A percentile compares a stretch with the other conserved stretches of the same genome.
phyloP scores from a whole-genome alignment of 2,888 invertebrate genomes.

The Sisyra nigra region DNA sequence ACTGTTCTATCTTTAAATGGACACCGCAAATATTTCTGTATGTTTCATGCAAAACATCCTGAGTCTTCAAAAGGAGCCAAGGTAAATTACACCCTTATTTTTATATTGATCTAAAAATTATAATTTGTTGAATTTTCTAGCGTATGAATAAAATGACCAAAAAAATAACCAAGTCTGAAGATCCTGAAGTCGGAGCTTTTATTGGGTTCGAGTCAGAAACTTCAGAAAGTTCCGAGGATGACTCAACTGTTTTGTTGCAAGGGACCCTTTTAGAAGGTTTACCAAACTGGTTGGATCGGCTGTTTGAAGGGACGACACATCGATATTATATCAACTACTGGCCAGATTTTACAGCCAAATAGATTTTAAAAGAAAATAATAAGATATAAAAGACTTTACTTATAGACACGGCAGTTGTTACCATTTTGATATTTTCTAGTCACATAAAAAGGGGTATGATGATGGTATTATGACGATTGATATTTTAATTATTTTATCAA shows the following conservation, averaged over 20 bases:
- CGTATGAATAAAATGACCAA: constrained; percentile 52
- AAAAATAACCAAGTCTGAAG: constrained; percentile 18
- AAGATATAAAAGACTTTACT: too few relatives aligned
- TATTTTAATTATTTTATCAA: too few relatives aligned
- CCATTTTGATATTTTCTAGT: too few relatives aligned
- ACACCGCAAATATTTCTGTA: constrained; percentile 93
- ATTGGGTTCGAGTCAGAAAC: constrained; percentile 65
- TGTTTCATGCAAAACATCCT: constrained; percentile 94
- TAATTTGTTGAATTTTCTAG: constrained; percentile 22
- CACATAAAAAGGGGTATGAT: too few relatives aligned
- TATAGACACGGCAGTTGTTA: too few relatives aligned
- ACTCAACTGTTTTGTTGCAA: constrained; percentile 30
- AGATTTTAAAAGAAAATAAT: constrained; percentile 19
- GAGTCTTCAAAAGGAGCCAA: constrained; percentile 52
- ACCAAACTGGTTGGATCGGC: constrained; percentile 89
- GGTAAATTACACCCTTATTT: constrained; percentile 24
- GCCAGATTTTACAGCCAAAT: constrained; percentile 89
- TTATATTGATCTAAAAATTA: not conserved
- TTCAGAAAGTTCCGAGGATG: constrained; percentile 32
- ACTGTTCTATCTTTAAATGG: constrained; percentile 93
- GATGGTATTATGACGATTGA: too few relatives aligned
- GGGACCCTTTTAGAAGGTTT: constrained; percentile 67
- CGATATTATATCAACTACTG: constrained; percentile 94
- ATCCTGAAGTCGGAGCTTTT: constrained; percentile 72
- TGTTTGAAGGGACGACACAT: constrained; percentile 92